Conservation (phyloP, 2,888 invertebrate genomes). For the Lapara coniferarum region DNA sequence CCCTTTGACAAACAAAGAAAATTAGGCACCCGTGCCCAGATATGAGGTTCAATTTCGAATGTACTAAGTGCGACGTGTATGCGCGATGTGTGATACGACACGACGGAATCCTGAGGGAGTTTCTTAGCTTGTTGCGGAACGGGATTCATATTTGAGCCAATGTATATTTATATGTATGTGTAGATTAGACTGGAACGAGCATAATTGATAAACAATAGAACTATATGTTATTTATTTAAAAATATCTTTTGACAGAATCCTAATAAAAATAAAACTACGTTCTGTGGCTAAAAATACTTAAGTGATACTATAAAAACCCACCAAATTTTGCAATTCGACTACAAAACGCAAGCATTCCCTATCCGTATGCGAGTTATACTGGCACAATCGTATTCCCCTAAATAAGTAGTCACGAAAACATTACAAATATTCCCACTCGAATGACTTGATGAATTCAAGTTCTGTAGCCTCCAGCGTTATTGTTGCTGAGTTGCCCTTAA, state of each 20-base stretch:
- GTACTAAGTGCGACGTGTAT: slow-evolving; percentile 38
- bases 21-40: slow-evolving; percentile 37
- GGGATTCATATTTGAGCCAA: slow-evolving; percentile 79
- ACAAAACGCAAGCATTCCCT: too few relatives aligned
- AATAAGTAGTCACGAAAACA: neutral
- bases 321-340: too few relatives aligned
- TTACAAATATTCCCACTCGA: slow-evolving; percentile 47
- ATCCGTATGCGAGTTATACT: too few relatives aligned
- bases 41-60: slow-evolving; percentile 33
- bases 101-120: slow-evolving; percentile 78
- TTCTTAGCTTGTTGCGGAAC: slow-evolving; percentile 80
- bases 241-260: neutral
- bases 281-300: too few relatives aligned
- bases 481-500: slow-evolving; percentile 18
- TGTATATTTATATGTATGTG: slow-evolving; percentile 65
- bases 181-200: slow-evolving; percentile 39
- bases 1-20: slow-evolving; percentile 40
- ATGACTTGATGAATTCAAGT: slow-evolving; percentile 58
- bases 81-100: slow-evolving; percentile 57
- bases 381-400: too few relatives aligned
- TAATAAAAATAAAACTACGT: too few relatives aligned
- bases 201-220: slow-evolving; percentile 43
- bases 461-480: slow-evolving; percentile 47
- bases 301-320: too few relatives aligned
- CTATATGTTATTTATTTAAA: too few relatives aligned